Base-by-base conservation (phyloP, 2,113 vertebrate genomes). In the Ellobius talpinus region DNA sequence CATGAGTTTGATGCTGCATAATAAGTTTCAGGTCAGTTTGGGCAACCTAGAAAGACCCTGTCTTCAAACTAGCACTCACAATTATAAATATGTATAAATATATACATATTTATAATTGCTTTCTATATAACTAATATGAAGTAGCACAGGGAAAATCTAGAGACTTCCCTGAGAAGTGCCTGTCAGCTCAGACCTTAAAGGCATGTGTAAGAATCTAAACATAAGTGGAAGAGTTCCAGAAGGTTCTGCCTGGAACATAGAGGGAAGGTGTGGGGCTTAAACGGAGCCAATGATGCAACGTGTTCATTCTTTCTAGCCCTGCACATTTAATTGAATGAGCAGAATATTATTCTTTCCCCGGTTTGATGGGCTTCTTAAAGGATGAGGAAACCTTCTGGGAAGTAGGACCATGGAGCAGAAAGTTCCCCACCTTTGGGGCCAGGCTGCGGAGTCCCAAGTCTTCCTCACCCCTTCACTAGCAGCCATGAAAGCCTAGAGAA, bases 151-250 rank as follows among this genome's bases (percentile, higher is more conserved):
- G 8, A 0, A 0, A 26, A 42, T n/a, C 1, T 0, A 65, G 91
- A 50, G 63, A 31, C 29, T 42, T 55, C 89, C 7, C 42, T 31
- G n/a, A 39, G 47, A 58, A 36, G 29, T 1, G 36, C n/a, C 9
- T 3, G 0, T 26, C 2, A 33, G 14, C 72, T 68, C 73, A 88
- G 12, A 63, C 12, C 55, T 23, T 16, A 26, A 31, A 3, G 2
- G 1, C 2, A 5, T 0, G 1, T 58, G 8, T 7, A 5, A 2
- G 50, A 58, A 17, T 16, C 5, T 68, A 23, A 42, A 61, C 2
- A 2, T 29, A 65, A 45, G 3, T 11, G 5, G 23, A 68, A 79
- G 39, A 14, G 16, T 16, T 45, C 58, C 73, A 45, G 85, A 68
- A 85, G 45, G 10, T 21, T 33, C 87, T 74, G 3, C 29, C 81